Percentiles rank a stretch among this genome's conserved stretches.
phyloP scores from a whole-genome alignment of 1,140 invertebrate genomes.

The Leptopilina clavipes region DNA sequence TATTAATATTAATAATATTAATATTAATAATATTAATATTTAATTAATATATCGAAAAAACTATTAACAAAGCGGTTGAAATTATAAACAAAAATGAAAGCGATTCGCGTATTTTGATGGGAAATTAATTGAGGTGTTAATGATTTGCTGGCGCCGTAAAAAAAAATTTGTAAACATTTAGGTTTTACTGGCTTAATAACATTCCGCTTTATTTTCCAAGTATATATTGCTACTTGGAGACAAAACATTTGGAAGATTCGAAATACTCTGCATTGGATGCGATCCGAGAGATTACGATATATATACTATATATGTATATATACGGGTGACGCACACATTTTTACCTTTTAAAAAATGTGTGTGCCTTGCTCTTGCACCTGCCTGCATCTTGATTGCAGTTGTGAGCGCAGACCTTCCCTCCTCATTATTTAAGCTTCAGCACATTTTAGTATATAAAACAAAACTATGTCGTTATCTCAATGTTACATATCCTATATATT shows the following conservation, averaged over 20 bases:
- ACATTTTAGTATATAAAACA: background rate
- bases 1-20: too few species aligned
- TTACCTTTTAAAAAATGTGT: constrained; percentile 6
- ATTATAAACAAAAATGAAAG: too few species aligned
- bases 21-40: too few species aligned
- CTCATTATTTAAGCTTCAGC: constrained; percentile 14
- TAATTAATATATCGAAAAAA: too few species aligned
- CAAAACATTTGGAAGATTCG: background rate
- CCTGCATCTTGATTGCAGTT: constrained; percentile 30
- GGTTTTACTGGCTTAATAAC: background rate
- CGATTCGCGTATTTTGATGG: too few species aligned
- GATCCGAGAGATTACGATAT: constrained; percentile 21
- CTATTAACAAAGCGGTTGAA: too few species aligned
- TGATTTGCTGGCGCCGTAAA: background rate
- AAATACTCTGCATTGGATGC: background rate
- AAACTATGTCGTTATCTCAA: constrained; percentile 8
- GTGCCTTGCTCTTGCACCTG: background rate
- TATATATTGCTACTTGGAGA: background rate
- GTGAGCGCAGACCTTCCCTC: background rate
- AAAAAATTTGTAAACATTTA: background rate
- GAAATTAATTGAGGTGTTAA: background rate
- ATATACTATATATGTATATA: too few species aligned
- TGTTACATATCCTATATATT: background rate
- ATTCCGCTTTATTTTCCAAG: background rate
- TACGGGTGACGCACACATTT: too few species aligned